Evolutionary conservation across 2,888 invertebrate species (phyloP).

Genomic region (Melinopterus prodromus): DNA sequence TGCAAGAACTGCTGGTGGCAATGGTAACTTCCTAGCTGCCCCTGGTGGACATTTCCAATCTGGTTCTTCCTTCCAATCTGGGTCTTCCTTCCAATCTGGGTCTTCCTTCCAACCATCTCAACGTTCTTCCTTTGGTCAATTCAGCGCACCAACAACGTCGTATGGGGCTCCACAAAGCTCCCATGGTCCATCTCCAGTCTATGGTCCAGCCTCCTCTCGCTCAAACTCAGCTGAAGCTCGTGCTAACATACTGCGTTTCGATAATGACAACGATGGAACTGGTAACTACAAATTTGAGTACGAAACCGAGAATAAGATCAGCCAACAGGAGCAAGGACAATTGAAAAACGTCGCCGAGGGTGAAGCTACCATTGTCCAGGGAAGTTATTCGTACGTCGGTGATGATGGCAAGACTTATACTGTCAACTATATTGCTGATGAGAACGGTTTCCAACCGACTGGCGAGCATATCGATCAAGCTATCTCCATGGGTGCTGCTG

Average conservation of each 20-base stretch:
- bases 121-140: neutral
- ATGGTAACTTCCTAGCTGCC: constrained; percentile 52
- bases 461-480: constrained; percentile 37
- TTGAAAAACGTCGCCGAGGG: constrained; percentile 59
- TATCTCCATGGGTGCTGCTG: constrained; percentile 27
- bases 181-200: constrained; percentile 11
- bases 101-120: neutral
- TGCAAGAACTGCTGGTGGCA: constrained; percentile 62
- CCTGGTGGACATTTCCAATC: constrained; percentile 40
- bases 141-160: neutral
- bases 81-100: too few relatives aligned
- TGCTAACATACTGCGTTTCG: constrained; percentile 54
- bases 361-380: constrained; percentile 58
- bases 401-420: constrained; percentile 62
- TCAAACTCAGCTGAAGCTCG: constrained; percentile 29
- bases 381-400: constrained; percentile 63
- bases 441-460: constrained; percentile 60
- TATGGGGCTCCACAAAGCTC: constrained; percentile 7
- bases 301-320: constrained; percentile 62
- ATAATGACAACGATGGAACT: constrained; percentile 60
- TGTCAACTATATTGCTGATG: constrained; percentile 63
- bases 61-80: neutral
- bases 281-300: constrained; percentile 62
- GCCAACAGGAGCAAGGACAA: constrained; percentile 58
- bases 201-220: constrained; percentile 13